Conservation (phyloP, 2,113 vertebrate species). For the Calidris pugnax region DNA sequence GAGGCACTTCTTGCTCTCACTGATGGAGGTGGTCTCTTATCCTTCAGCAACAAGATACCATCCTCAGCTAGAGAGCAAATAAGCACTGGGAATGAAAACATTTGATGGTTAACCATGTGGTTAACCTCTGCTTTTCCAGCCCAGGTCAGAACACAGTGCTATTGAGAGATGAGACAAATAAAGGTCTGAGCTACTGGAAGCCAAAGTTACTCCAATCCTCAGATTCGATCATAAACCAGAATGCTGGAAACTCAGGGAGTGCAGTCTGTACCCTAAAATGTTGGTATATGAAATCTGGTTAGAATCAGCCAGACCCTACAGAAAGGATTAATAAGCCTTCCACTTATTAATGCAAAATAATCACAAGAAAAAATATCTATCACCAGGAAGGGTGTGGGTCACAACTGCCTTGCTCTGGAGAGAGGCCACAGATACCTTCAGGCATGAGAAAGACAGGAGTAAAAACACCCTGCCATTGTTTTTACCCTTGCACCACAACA, state of each 20-base stretch:
- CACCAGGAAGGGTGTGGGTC: neutral
- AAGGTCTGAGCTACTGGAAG: neutral
- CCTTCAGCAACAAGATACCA: neutral
- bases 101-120: neutral
- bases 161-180: neutral
- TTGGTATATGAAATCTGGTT: neutral
- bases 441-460: rapidly evolving
- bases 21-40: neutral
- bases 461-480: rapidly evolving
- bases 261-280: neutral
- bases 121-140: neutral
- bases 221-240: neutral
- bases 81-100: neutral
- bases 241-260: too few relatives aligned
- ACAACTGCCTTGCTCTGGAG: neutral
- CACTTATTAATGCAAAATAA: neutral
- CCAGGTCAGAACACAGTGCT: neutral
- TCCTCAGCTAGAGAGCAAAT: neutral
- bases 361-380: neutral
- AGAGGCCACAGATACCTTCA: neutral
- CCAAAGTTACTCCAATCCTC: neutral
- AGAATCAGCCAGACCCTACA: neutral
- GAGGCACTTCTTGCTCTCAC: neutral
- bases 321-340: neutral
- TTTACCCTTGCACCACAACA: neutral